These are phyloP conservation scores for Esox niger DNA, from an alignment of 2,113 vertebrate genomes.

Conservation along the genomic window DNA sequence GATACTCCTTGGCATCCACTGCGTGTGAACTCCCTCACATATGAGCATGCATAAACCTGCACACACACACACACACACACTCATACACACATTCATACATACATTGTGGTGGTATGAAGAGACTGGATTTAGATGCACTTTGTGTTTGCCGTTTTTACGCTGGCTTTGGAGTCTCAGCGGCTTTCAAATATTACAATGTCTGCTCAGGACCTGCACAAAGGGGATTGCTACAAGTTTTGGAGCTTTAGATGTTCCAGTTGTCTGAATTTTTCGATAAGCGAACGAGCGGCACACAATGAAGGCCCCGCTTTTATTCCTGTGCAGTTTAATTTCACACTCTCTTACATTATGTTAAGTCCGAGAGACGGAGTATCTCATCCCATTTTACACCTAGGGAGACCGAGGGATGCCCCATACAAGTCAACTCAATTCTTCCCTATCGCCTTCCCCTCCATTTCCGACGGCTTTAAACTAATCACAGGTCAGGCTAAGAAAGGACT, in stretches of 20 bases:
- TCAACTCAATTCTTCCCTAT: slow-evolving; percentile 67
- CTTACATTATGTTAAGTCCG: slow-evolving; percentile 77
- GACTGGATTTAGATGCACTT: slow-evolving; percentile 62
- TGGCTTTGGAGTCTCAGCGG: slow-evolving; percentile 65
- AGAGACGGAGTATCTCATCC: slow-evolving; percentile 76
- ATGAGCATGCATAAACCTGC: slow-evolving; percentile 10
- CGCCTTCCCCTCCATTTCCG: slow-evolving; percentile 31
- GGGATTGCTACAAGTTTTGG: slow-evolving; percentile 75
- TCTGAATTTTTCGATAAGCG: slow-evolving; percentile 78
- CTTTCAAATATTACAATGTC: slow-evolving; percentile 74
- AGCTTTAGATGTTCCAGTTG: slow-evolving; percentile 79
- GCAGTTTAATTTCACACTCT: slow-evolving; percentile 79
- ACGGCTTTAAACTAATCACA: slow-evolving; percentile 77
- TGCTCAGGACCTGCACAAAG: slow-evolving; percentile 71
- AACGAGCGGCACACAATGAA: slow-evolving; percentile 67
- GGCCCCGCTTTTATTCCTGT: slow-evolving; percentile 64
- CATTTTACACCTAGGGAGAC: slow-evolving; percentile 73
- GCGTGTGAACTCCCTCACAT: no score
- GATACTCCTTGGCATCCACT: no score
- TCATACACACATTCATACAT: slow-evolving; percentile 7
- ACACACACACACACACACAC: slow-evolving; percentile 22
- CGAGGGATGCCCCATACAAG: slow-evolving; percentile 67
- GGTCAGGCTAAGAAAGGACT: slow-evolving; percentile 41
- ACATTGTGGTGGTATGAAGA: slow-evolving; percentile 36
- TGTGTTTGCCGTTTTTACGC: slow-evolving; percentile 68